Evolutionary conservation across 2,113 vertebrate genomes (phyloP), one percentile per base, ranked within the genome.

Genomic region (Rhagologus leucostigma): DNA sequence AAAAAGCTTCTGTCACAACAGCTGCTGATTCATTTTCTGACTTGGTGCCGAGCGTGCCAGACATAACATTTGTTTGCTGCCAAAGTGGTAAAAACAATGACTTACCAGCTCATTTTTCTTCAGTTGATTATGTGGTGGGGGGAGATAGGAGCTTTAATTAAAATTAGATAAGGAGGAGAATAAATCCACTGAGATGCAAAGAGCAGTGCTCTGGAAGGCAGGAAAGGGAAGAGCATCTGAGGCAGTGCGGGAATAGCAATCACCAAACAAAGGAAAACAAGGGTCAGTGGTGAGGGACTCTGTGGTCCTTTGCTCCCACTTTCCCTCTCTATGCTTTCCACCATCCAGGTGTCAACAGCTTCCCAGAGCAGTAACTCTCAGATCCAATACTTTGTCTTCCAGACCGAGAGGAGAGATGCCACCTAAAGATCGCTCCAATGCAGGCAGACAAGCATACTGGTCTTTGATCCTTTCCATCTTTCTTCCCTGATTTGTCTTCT

Each of bases 11-110:
- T 96, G 95, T 96, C 95, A 92, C 92, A 97, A 96, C 96, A 97
- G 96, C 95, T 97, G 97, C 96, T 96, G 96, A 97, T 96, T 96
- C 96, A 96, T 97, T 97, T 97, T 96, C 96, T 97, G 95, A 96
- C 96, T 95, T 94, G 93, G 92, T 95, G 96, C 95, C 96, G 74
- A 97, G 95, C 13, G 62, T 89, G 95, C 97, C 96, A 97, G 97
- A 97, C 96, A 96, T 97, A 97, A 97, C 96, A 96, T 91, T 95
- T 70, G 8, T 96, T 97, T 96, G 93, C 95, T 95, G 96, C 96
- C 95, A 96, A 96, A 89, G 74, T 91, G 97, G 96, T 94, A 91
- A 90, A 96, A 96, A 93, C 89, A 94, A 96, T 96, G 96, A 97
- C 77, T 97, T 97, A 96, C 93, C 92, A 95, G 95, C 93, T 96